Percentiles rank a stretch among this genome's conserved stretches.
Conservation (phyloP, 2,797 vertebrate species). For the Hypotaenidia philippensis region DNA sequence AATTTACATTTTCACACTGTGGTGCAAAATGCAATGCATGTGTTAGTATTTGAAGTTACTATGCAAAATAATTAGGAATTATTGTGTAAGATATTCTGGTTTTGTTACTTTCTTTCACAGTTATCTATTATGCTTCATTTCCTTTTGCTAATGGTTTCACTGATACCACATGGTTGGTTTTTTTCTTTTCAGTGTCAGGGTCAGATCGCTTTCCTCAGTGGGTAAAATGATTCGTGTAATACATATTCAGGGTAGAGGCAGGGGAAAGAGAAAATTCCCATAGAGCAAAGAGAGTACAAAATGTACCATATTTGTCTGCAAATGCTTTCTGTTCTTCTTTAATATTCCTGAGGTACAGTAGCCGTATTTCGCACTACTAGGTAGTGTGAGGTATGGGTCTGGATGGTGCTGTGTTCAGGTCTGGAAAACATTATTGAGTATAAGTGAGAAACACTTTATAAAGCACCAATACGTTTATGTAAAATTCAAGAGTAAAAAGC, state of each 20-base stretch:
- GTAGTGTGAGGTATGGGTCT: not conserved
- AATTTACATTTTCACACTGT: not conserved
- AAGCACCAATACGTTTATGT: not conserved
- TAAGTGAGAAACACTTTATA: not conserved
- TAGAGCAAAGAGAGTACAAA: not conserved
- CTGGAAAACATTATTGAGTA: not conserved
- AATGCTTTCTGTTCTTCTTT: not conserved
- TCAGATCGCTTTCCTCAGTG: not conserved
- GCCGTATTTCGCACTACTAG: not conserved
- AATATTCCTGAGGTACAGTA: not conserved
- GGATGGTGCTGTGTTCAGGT: not conserved
- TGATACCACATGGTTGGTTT: not conserved
- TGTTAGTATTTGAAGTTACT: not conserved
- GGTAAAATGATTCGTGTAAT: not conserved
- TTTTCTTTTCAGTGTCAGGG: not conserved
- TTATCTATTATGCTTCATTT: not conserved
- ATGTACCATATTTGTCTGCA: accelerated
- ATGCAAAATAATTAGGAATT: not conserved
- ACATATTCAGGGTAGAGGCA: not conserved
- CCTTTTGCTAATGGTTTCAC: not conserved
- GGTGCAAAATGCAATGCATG: not conserved
- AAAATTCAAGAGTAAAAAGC: not conserved
- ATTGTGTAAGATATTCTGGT: not conserved
- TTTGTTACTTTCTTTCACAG: not conserved
- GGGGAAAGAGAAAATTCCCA: not conserved